These are phyloP conservation scores for Leucoraja ocellata DNA, from an alignment of 2,797 vertebrate species.

Conservation along the genomic window DNA sequence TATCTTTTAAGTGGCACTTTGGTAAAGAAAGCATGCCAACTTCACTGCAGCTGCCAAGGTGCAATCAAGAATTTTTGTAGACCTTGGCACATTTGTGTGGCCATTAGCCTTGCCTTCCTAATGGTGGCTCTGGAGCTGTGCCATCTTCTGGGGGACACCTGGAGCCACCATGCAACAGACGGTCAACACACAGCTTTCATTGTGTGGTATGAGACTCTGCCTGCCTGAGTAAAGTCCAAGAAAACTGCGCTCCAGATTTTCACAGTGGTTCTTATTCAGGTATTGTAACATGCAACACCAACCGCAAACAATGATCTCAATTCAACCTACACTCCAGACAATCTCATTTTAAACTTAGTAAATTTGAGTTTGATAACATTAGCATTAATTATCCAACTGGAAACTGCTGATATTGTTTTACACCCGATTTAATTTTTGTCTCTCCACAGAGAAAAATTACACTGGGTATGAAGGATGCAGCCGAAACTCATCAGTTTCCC, in stretches of 20 bases:
- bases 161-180: neutral
- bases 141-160: neutral
- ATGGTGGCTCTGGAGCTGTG: neutral
- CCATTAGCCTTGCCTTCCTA: neutral
- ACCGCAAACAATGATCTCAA: neutral
- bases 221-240: no score
- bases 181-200: neutral
- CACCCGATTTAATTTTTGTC: neutral
- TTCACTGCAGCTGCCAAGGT: neutral
- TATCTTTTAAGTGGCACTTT: neutral
- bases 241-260: no score
- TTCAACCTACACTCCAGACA: neutral
- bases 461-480: neutral
- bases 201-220: no score
- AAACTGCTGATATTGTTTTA: neutral
- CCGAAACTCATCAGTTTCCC: neutral
- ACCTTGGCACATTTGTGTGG: neutral
- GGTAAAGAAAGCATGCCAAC: neutral
- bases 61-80: neutral
- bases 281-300: neutral
- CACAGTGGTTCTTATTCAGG: neutral
- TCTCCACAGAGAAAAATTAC: neutral
- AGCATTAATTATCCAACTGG: neutral
- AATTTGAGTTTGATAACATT: neutral
- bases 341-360: neutral